These are phyloP conservation scores for Anolis sagrei DNA, from an alignment of 2,113 vertebrate genomes.

Conservation along the genomic window DNA sequence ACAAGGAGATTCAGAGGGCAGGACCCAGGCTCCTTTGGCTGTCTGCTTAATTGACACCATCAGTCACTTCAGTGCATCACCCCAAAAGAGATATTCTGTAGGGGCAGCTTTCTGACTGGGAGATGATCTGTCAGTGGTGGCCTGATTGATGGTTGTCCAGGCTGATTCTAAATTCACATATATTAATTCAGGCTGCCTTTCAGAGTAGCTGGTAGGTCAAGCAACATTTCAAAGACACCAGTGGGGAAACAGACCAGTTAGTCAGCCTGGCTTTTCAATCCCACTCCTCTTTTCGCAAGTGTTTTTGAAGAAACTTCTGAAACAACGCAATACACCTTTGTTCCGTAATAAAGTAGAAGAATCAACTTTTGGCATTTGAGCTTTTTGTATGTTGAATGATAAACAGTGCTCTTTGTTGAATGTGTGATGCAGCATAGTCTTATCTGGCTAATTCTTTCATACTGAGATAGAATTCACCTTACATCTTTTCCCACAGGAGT, in stretches of 20 bases:
- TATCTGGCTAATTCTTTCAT: slow-evolving; percentile 8
- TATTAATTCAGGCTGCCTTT: slow-evolving; percentile 32
- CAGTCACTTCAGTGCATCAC: slow-evolving; percentile 12
- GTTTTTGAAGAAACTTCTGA: not conserved
- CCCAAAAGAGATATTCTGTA: slow-evolving; percentile 16
- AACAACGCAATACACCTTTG: not conserved
- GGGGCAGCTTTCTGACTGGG: slow-evolving; percentile 23
- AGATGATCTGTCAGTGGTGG: slow-evolving; percentile 14
- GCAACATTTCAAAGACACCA: slow-evolving; percentile 25
- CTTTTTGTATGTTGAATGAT: not conserved
- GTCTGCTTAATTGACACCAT: slow-evolving; percentile 20
- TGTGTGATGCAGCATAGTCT: not conserved
- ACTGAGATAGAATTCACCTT: not conserved
- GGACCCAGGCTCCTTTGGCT: not conserved
- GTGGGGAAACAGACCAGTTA: not conserved
- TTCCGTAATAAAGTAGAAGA: not conserved
- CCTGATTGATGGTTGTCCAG: slow-evolving; percentile 32
- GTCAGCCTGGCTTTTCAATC: not conserved
- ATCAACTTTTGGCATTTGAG: slow-evolving; percentile 22
- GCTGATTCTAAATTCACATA: slow-evolving; percentile 23
- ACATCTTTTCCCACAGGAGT: not conserved
- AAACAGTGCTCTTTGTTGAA: slow-evolving; percentile 28
- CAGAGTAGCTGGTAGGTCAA: slow-evolving; percentile 23
- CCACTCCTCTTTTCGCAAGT: not conserved
- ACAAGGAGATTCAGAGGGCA: slow-evolving; percentile 19